These are phyloP conservation scores for Cryptus viduatorius DNA, from an alignment of 2,888 invertebrate genomes.

Conservation along the genomic window DNA sequence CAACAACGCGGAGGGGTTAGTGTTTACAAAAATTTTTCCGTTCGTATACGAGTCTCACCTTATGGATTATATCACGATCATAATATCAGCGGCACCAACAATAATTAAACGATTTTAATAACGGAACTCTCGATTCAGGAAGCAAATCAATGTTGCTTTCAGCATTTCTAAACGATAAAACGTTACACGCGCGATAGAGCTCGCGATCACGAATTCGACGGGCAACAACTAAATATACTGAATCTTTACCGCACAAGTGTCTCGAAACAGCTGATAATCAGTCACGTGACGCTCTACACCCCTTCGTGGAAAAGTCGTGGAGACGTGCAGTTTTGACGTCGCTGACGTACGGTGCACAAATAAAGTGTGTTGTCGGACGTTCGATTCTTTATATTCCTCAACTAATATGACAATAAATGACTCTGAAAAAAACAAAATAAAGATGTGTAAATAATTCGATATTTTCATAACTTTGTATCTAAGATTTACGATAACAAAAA, in stretches of 20 bases:
- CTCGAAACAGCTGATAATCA: conserved; percentile 39
- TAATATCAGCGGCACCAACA: neutral
- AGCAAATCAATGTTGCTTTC: conserved; percentile 27
- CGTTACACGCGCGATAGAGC: neutral
- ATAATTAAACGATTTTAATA: neutral
- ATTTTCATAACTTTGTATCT: neutral
- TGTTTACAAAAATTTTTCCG: neutral
- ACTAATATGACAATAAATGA: neutral
- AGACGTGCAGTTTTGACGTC: neutral
- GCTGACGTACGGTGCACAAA: too few species aligned
- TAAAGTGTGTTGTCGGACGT: too few species aligned
- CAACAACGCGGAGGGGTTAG: neutral
- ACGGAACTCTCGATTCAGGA: neutral
- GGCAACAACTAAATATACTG: conserved; percentile 22
- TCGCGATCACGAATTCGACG: neutral
- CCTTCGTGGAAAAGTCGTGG: neutral
- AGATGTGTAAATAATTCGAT: conserved; percentile 20
- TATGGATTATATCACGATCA: neutral
- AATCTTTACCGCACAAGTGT: neutral
- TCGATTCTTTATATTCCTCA: too few species aligned
- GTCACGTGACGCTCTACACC: conserved; percentile 8
- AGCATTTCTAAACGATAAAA: conserved; percentile 46
- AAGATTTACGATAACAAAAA: neutral
- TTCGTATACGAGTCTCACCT: neutral
- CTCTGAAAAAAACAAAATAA: neutral